Base-by-base conservation (phyloP, 2,113 vertebrate genomes). In the Gavia stellata region DNA sequence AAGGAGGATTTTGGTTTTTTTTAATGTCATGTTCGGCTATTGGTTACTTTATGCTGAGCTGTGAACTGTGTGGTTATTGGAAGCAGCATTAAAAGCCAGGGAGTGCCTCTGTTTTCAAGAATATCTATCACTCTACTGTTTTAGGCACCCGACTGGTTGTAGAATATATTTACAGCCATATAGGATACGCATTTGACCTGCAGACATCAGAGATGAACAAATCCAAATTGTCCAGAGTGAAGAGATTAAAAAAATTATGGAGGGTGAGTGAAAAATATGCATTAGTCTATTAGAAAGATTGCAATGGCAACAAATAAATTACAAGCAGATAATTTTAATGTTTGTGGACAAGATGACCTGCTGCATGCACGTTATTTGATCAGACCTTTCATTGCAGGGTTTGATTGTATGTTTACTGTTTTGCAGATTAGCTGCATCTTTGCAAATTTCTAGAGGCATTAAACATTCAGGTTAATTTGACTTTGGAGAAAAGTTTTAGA, bases 171-270 rank as follows among this genome's bases (percentile, higher is more conserved):
- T 93, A 86, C 88, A 61, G 61, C 96, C 44, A n/a, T 28, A n/a
- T 38, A 93, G 90, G 83, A 98, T 97, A 96, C 94, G 91, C 87
- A 97, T 98, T 44, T 94, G 98, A 83, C 98, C 96, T 88, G 81
- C 97, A 81, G 61, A 72, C 82, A 4, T 74, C 96, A 92, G 97
- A 97, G 86, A 98, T 98, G 94, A 98, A 89, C 81, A 96, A 98
- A 92, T 97, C 98, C 94, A 98, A 98, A 77, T 95, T 98, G 78
- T 98, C 99, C 73, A 97, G 98, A 92, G 98, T 98, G 95, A 98
- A 98, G 97, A 99, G 97, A n/a, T 97, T 99, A 33, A 99, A 98
- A 97, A 98, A 97, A 85, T 90, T 99, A 50, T 99, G 98, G 98
- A 99, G 97, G 99, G 99, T 99, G 98, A 99, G 99, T 99, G 75